Base-by-base conservation (phyloP, 2,888 invertebrate genomes). In the Meiosimyza platycephala region DNA sequence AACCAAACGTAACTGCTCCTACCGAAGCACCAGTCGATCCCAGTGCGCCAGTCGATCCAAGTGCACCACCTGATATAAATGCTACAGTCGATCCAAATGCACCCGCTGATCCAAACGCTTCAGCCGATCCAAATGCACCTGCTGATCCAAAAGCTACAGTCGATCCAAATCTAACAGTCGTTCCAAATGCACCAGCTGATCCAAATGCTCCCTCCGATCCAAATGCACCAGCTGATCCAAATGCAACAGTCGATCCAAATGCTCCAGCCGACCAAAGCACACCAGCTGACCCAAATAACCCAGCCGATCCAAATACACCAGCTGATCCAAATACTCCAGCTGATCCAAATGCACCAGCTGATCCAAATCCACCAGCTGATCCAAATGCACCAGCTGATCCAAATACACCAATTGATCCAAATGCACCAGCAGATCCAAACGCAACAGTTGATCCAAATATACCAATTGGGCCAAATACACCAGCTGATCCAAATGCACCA, bases 21-120 rank as follows among this genome's bases (percentile, higher is more conserved):
- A 75, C 77, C 1, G 79, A 75, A 33, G 69, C 76, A 9, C 76
- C 76, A 12, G 62, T 76, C 1, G 71, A 74, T 48, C 77, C 79
- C 2, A 79, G 71, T 54, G 75, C 76, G 11, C 77, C 78, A 63
- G 76, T 67, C 0, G 64, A 51, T n/a, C 74, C 78, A 0, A 74
- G 72, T 15, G 68, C 64, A 4, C 75, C 76, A 13, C 73, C 64
- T 4, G 69, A 50, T 60, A 71, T 72, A 5, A 71, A 52, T 60
- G 67, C 62, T n/a, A 22, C 77, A 47, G 40, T 71, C 0, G 63
- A 73, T 40, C 77, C 76, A 1, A 76, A 57, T 57, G 62, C 74
- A 52, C 54, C 74, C 60, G 60, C 62, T 0, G 22, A 71, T 54
- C 64, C 71, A 0, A 65, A 51, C 18, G 67, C 71, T 12, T 68